These are phyloP conservation scores for Cheiracanthium punctorium DNA, from an alignment of 2,888 invertebrate genomes.

Conservation along the genomic window DNA sequence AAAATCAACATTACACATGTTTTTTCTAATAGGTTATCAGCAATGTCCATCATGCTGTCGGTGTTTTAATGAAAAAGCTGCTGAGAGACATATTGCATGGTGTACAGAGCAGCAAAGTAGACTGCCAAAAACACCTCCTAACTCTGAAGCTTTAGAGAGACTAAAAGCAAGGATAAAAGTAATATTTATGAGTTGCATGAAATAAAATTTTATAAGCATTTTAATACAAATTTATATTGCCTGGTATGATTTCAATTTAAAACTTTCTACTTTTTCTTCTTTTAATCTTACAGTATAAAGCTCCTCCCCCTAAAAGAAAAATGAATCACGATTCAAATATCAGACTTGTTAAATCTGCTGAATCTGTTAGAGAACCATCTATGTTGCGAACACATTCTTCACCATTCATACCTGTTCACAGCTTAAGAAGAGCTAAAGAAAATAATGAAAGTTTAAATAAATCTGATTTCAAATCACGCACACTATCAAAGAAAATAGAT, in stretches of 20 bases:
- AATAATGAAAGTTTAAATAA: background rate
- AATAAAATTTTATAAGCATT: background rate
- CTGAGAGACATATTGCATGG: slow-evolving; percentile 95
- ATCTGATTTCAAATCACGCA: background rate
- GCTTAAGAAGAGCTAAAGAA: background rate
- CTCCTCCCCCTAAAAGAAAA: slow-evolving; percentile 31
- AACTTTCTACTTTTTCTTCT: too few relatives aligned
- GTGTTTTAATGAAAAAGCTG: slow-evolving; percentile 90
- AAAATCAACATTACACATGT: too few relatives aligned
- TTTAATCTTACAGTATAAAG: slow-evolving; percentile 38
- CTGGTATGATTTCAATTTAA: background rate
- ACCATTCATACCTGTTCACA: slow-evolving; percentile 1
- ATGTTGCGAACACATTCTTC: slow-evolving; percentile 39
- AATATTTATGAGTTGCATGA: background rate
- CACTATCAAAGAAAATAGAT: background rate
- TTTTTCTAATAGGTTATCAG: slow-evolving; percentile 78
- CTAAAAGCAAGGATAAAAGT: slow-evolving; percentile 86
- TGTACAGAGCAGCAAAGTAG: slow-evolving; percentile 82
- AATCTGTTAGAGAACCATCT: slow-evolving; percentile 38
- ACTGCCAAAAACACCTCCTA: slow-evolving; percentile 75
- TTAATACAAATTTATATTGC: background rate
- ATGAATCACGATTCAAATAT: background rate
- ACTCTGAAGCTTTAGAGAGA: slow-evolving; percentile 83
- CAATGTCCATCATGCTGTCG: slow-evolving; percentile 91
- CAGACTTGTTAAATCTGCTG: slow-evolving; percentile 47